Conservation (phyloP, 2,888 invertebrate species). For the Syrista parreyssii region DNA sequence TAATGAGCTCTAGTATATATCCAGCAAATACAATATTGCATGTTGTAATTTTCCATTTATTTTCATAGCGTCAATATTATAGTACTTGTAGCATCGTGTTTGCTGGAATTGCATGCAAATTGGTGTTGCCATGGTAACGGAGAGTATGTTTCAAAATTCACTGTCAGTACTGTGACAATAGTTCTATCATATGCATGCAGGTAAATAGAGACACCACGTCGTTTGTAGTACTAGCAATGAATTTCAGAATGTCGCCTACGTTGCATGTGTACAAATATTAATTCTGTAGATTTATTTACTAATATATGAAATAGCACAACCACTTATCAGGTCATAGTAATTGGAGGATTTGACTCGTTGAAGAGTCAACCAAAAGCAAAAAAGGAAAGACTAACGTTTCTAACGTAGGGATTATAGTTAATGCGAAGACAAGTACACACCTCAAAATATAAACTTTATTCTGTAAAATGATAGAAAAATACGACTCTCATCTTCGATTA, state of each 20-base stretch:
- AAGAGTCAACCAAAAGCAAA: not conserved
- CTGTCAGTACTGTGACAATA: not conserved
- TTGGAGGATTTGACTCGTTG: not conserved
- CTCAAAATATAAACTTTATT: not conserved
- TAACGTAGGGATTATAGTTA: not conserved
- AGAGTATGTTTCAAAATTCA: not conserved
- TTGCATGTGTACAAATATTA: not conserved
- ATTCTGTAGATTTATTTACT: not conserved
- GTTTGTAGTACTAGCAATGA: not conserved
- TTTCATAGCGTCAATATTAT: not conserved
- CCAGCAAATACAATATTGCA: not conserved
- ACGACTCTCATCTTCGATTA: not conserved
- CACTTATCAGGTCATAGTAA: not conserved
- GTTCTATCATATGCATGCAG: not conserved
- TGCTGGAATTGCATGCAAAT: not conserved
- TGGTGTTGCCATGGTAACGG: not conserved
- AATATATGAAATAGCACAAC: not conserved
- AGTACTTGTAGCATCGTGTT: not conserved
- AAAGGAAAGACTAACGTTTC: not conserved
- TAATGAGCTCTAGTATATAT: not conserved
- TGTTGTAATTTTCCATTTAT: not conserved
- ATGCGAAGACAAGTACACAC: not conserved
- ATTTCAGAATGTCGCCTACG: not conserved
- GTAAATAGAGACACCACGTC: not conserved
- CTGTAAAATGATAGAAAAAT: not conserved